These are phyloP conservation scores for Scaptodrosophila latifasciaeformis DNA, from an alignment of 2,888 invertebrate species.

Conservation along the genomic window DNA sequence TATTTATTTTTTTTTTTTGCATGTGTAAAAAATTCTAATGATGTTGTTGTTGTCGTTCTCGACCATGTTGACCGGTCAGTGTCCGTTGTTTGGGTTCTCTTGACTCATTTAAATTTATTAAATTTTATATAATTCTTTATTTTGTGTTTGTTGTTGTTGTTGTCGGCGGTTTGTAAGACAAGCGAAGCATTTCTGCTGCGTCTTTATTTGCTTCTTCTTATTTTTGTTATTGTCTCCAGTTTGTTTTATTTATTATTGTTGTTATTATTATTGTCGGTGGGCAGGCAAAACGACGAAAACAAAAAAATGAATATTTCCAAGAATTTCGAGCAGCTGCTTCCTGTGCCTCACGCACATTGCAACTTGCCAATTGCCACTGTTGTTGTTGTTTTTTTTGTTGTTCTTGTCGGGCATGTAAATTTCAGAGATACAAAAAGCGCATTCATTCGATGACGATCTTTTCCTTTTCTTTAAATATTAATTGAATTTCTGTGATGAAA, in stretches of 20 bases:
- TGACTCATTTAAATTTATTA: constrained; percentile 63
- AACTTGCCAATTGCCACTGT: constrained; percentile 32
- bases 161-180: constrained; percentile 33
- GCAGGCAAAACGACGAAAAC: constrained; percentile 10
- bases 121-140: constrained; percentile 53
- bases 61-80: constrained; percentile 32
- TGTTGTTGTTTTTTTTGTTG: neutral
- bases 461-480: constrained; percentile 11
- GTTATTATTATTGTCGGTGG: constrained; percentile 17
- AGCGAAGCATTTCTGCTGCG: constrained; percentile 21
- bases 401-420: constrained; percentile 6
- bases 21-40: constrained; percentile 31
- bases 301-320: constrained; percentile 44
- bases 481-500: constrained; percentile 21
- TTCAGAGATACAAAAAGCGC: constrained; percentile 10
- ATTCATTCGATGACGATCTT: constrained; percentile 14
- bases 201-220: constrained; percentile 13
- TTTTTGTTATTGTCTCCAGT: constrained; percentile 18
- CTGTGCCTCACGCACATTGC: constrained; percentile 54
- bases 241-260: neutral
- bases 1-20: too few relatives aligned
- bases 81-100: constrained; percentile 24
- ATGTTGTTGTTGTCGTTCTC: constrained; percentile 25
- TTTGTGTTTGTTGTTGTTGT: too few relatives aligned
- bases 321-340: constrained; percentile 68